phyloP scores from a whole-genome alignment of 1,140 invertebrate species.

The Drosophila lowei region DNA sequence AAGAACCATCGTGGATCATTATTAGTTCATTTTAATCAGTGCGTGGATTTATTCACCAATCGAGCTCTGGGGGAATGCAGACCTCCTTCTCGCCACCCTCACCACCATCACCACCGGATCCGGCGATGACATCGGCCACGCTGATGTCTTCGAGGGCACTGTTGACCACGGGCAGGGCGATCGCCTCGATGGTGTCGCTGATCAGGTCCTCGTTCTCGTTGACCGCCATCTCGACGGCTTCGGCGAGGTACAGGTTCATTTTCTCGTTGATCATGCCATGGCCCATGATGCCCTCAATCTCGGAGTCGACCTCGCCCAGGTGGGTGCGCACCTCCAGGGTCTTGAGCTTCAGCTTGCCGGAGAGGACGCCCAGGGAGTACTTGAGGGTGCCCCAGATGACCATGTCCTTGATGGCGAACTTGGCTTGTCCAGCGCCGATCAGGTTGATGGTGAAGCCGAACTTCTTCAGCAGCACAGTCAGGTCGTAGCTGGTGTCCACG shows the following conservation, averaged over 20 bases:
- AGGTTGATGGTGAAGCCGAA: conserved; percentile 77
- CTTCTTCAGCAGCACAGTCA: conserved; percentile 65
- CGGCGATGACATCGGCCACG: conserved; percentile 58
- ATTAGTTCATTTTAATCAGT: conserved; percentile 51
- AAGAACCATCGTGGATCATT: conserved; percentile 1
- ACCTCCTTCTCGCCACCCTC: conserved; percentile 70
- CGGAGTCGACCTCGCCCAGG: conserved; percentile 76
- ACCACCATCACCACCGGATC: conserved; percentile 44
- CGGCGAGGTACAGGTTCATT: conserved; percentile 72
- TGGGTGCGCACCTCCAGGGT: conserved; percentile 69
- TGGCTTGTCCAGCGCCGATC: conserved; percentile 70
- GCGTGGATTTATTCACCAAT: conserved; percentile 51
- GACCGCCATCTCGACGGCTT: conserved; percentile 65
- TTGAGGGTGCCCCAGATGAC: conserved; percentile 70
- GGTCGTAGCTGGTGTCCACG: conserved; percentile 72
- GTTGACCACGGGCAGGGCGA: conserved; percentile 73
- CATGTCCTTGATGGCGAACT: conserved; percentile 76
- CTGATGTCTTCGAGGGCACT: conserved; percentile 57
- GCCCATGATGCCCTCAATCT: conserved; percentile 77
- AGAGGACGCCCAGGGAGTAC: conserved; percentile 68
- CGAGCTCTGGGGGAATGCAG: conserved; percentile 75
- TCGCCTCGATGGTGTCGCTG: conserved; percentile 69
- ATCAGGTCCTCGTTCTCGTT: conserved; percentile 79
- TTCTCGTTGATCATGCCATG: conserved; percentile 68
- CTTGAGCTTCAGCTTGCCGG: conserved; percentile 72